Evolutionary conservation across 2,888 invertebrate genomes (phyloP), one percentile per base, ranked within the genome.

Genomic region (Nomada goodeniana): DNA sequence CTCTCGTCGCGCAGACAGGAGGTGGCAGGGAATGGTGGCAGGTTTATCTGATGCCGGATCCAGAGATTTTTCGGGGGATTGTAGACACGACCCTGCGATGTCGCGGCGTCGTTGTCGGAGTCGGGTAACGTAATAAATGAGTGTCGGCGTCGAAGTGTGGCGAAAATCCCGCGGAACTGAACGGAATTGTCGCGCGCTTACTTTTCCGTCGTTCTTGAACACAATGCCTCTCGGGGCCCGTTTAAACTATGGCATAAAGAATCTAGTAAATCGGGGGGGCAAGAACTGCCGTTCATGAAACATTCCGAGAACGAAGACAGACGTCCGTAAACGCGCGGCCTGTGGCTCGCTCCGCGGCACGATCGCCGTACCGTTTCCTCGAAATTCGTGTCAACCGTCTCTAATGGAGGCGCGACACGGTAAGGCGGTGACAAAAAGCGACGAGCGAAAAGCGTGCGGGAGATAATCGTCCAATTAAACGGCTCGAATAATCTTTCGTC

Each of bases 391-490:
- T 50, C 11, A 23, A 29, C 59, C 15, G 36, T 13, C 10, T 2
- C 2, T 52, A 11, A 71, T 9, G 47, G 70, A 36, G 23, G 26
- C 29, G 60, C 20, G 36, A 36, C 26, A 2, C 20, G 69, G 2
- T 10, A 11, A 13, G 52, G 11, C 1, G 26, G 26, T 53, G 59
- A 50, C 23, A 59, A 55, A 68, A 74, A 65, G 26, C 44, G 15
- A 47, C 18, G 77, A 70, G 67, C 82, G 85, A 59, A 65, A 68
- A 82, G 71, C 53, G 73, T 63, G 82, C 70, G 68, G 64, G 82
- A 63, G 74, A 85, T 79, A 79, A 80, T 85, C 78, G 83, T 78
- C 71, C 80, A 80, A 80, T 80, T 80, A 80, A 80, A 79, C 64
- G 69, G 60, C 60, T 68, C 64, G 68, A 83, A 78, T 72, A 82